These are phyloP conservation scores for Oreochromis grahami DNA, from an alignment of 2,797 vertebrate genomes.

Conservation along the genomic window DNA sequence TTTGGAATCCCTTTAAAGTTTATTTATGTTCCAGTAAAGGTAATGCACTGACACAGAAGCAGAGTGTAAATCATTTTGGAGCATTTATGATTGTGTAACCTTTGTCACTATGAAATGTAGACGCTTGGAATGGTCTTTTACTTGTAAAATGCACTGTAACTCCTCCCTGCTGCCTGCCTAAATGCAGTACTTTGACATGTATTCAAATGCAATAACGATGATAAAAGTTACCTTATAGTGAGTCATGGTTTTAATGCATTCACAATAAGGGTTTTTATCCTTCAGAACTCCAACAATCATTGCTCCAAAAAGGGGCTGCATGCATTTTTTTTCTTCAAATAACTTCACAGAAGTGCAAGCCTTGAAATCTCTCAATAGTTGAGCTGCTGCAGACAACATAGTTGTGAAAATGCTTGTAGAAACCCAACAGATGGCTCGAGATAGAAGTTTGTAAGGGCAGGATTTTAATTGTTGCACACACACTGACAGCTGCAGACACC, in stretches of 20 bases:
- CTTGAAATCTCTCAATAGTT: neutral
- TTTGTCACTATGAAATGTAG: conserved; percentile 37
- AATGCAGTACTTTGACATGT: neutral
- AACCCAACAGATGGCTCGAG: neutral
- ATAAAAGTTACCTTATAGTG: neutral
- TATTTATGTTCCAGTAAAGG: neutral
- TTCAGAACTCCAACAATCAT: neutral
- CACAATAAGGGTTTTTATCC: neutral
- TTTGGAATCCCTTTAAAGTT: neutral
- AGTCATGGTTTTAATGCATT: neutral
- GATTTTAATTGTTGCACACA: neutral
- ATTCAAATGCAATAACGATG: neutral
- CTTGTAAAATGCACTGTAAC: conserved; percentile 8
- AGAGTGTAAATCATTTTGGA: conserved; percentile 4
- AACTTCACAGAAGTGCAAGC: neutral
- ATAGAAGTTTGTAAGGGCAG: neutral
- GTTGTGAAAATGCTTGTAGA: neutral
- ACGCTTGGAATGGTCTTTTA: conserved; percentile 8
- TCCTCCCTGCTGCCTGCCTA: neutral
- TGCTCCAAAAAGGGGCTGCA: neutral
- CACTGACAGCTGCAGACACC: neutral
- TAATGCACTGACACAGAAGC: neutral
- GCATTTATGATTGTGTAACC: conserved; percentile 38
- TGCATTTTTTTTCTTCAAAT: neutral
- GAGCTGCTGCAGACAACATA: neutral